Evolutionary conservation across 2,797 vertebrate species (phyloP), one percentile per base, ranked within the genome.

Genomic region (Sebastolobus alascanus): DNA sequence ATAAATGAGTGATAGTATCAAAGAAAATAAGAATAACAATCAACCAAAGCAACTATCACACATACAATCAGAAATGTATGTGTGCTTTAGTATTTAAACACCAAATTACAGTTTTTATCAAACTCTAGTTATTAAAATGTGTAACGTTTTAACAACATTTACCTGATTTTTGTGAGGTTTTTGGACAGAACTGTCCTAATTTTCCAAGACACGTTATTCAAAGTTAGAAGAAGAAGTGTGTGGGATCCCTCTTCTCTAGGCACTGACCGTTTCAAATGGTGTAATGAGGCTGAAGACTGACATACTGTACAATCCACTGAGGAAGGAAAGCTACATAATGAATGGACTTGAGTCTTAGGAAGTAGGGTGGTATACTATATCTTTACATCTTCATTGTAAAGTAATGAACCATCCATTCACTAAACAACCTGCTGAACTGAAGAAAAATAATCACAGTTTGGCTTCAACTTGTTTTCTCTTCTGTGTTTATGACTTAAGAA

Each of bases 171-270:
- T 20, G 13, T 2, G 14, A 11, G 10, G 13, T 37, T 10, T 67
- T 40, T 59, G 13, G 55, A 55, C 12, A 27, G 61, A 68, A 52
- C 58, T 46, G 9, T 40, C 2, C 10, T 43, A 1, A 38, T 55
- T 68, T 54, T 55, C 6, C 18, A 54, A 25, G 4, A 54, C 18
- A 61, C 9, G 29, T 54, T 14, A n/a, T 38, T 50, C 12, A 61
- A 46, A 63, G 16, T 54, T 22, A 56, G 46, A 43, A 56, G 43
- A 46, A 46, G 20, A 35, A 55, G 25, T 50, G 55, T 40, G 58
- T n/a, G 22, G 50, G 20, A 58, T 33, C 50, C 64, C 63, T 76
- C 38, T 73, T 43, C 73, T 59, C 56, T 40, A 12, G 43, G 16
- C 56, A 72, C 0, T 22, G 9, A 6, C 16, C 5, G 9, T 33